A percentile compares a stretch with the other conserved stretches of the same genome.
Evolutionary conservation across 1,140 invertebrate genomes (phyloP).

Genomic region (Hycleus cichorii): DNA sequence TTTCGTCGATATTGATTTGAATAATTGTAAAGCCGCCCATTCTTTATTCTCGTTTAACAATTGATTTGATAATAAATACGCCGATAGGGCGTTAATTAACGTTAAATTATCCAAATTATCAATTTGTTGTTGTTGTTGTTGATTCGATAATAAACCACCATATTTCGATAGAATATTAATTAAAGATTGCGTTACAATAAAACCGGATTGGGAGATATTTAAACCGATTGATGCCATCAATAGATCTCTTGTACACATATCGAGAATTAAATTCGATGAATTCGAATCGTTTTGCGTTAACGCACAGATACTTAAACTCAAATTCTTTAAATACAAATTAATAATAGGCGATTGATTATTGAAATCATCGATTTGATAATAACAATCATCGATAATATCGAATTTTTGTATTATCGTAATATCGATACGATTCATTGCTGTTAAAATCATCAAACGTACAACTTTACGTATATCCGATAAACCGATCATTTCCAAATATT

Average conservation of each 20-base stretch:
- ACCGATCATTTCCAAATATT: conserved; percentile 51
- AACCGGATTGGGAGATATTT: conserved; percentile 33
- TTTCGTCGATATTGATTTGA: conserved; percentile 34
- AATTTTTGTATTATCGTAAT: conserved; percentile 27
- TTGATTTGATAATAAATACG: conserved; percentile 51
- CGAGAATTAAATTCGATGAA: conserved; percentile 50
- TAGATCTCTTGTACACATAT: conserved; percentile 56
- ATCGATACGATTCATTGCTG: conserved; percentile 50
- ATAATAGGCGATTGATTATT: conserved; percentile 31
- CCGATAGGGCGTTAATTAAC: conserved; percentile 56
- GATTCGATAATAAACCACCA: conserved; percentile 35
- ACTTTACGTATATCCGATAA: conserved; percentile 53
- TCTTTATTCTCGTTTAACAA: conserved; percentile 45
- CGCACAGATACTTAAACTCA: conserved; percentile 51
- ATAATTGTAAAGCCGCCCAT: conserved; percentile 56
- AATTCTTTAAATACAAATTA: conserved; percentile 44
- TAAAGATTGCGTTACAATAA: conserved; percentile 55
- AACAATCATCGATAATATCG: neutral
- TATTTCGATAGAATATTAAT: conserved; percentile 49
- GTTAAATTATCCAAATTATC: conserved; percentile 41
- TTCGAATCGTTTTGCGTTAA: conserved; percentile 49
- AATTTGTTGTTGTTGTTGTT: conserved; percentile 8
- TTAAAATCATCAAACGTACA: conserved; percentile 56
- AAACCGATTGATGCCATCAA: conserved; percentile 37
- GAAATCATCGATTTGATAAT: neutral